These are phyloP conservation scores for Rhizoglyphus robini DNA, from an alignment of 1,140 invertebrate species.

Conservation along the genomic window DNA sequence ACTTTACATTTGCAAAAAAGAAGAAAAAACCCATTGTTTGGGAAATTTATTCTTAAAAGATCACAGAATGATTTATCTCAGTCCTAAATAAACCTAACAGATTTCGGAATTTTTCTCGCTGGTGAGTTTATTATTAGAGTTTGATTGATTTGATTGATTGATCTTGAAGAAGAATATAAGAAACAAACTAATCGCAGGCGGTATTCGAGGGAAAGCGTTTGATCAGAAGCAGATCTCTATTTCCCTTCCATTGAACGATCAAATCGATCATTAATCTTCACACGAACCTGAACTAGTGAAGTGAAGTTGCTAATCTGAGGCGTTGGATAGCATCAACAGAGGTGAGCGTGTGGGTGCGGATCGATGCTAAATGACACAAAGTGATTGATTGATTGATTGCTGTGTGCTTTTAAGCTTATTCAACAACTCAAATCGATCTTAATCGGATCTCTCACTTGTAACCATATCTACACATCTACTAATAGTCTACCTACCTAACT, in stretches of 20 bases:
- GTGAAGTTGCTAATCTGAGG: neutral
- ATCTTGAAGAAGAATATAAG: neutral
- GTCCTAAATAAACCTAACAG: neutral
- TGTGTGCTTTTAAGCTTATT: too few relatives aligned
- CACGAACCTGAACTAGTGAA: neutral
- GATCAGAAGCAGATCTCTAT: too few relatives aligned
- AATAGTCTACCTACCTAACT: too few relatives aligned
- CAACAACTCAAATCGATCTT: too few relatives aligned
- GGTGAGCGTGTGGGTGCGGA: too few relatives aligned
- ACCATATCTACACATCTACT: too few relatives aligned
- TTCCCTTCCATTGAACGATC: neutral
- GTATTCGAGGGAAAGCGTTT: neutral
- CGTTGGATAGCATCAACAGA: too few relatives aligned
- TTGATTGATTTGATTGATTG: neutral
- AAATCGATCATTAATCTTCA: neutral
- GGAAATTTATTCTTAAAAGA: neutral
- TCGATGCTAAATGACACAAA: too few relatives aligned
- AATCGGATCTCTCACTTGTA: too few relatives aligned
- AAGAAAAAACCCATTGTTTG: neutral
- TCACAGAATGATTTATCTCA: neutral
- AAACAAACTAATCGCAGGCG: neutral
- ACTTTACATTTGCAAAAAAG: neutral
- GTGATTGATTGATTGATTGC: too few relatives aligned
- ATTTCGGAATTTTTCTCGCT: neutral
- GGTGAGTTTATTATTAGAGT: neutral